A percentile compares a stretch with the other conserved stretches of the same genome.
Conservation (phyloP, 2,113 vertebrate genomes). For the Seriola aureovittata region DNA sequence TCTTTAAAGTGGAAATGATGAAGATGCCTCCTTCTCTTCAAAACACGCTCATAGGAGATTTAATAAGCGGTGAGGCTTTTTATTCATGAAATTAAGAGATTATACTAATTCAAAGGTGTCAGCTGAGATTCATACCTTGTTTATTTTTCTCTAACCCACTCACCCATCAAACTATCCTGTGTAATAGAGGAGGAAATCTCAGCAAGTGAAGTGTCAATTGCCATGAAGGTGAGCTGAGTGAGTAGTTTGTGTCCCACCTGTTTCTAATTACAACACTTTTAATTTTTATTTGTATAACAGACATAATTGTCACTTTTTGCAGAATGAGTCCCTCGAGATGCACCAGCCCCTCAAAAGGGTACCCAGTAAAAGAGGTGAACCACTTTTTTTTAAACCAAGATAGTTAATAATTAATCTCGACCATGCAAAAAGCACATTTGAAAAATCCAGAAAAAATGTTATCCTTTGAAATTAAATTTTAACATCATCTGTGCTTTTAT, state of each 20-base stretch:
- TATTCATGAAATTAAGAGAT: not conserved
- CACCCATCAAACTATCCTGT: not conserved
- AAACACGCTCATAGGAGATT: conserved; percentile 65
- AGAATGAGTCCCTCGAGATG: conserved; percentile 75
- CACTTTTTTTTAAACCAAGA: no score
- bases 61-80: conserved; percentile 64
- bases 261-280: not conserved
- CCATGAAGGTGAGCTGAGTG: conserved; percentile 71
- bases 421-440: no score
- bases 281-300: not conserved
- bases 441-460: no score
- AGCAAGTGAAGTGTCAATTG: conserved; percentile 78
- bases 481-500: not conserved
- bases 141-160: not conserved
- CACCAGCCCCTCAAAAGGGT: conserved; percentile 61
- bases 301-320: not conserved
- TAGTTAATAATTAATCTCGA: not conserved
- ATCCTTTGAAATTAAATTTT: no score
- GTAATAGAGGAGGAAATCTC: conserved; percentile 53
- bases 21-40: conserved; percentile 80
- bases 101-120: not conserved
- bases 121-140: not conserved
- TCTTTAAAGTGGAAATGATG: conserved; percentile 82
- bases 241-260: not conserved
- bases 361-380: conserved; percentile 70